Percentiles rank a stretch among this genome's conserved stretches.
Evolutionary conservation across 2,888 invertebrate species (phyloP).

Genomic region (Drosophila conformis): DNA sequence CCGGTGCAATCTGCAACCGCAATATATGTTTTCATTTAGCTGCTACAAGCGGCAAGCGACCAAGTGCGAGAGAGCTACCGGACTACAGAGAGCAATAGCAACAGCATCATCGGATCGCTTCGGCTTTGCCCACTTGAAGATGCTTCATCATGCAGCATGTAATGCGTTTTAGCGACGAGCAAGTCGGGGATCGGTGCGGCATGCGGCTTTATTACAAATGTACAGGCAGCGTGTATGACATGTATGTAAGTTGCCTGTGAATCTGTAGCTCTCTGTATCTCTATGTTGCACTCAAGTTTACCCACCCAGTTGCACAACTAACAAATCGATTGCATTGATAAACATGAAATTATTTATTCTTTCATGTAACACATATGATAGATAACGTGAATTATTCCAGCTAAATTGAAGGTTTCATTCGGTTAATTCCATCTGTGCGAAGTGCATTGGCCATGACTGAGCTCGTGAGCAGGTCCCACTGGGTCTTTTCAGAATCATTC

Average conservation of each 20-base stretch:
- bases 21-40: conserved; percentile 79
- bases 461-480: conserved; percentile 38
- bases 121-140: conserved; percentile 65
- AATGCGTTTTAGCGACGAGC: conserved; percentile 44
- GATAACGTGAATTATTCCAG: conserved; percentile 3
- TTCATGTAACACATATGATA: background rate
- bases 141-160: conserved; percentile 75
- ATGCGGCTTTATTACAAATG: conserved; percentile 77
- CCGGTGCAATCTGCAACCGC: conserved; percentile 59
- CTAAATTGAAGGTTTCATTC: conserved; percentile 2
- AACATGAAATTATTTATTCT: conserved; percentile 1
- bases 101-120: conserved; percentile 44
- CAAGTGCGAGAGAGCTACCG: conserved; percentile 56
- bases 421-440: conserved; percentile 3
- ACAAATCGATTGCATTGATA: conserved; percentile 23
- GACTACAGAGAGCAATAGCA: conserved; percentile 26
- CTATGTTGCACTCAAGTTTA: conserved; percentile 5
- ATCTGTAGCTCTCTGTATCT: conserved; percentile 8
- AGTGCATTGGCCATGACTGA: conserved; percentile 10
- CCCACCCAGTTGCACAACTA: conserved; percentile 31
- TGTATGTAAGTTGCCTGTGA: conserved; percentile 64
- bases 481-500: conserved; percentile 33
- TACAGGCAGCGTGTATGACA: conserved; percentile 71
- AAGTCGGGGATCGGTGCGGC: conserved; percentile 41
- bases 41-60: conserved; percentile 68